Evolutionary conservation across 2,888 invertebrate genomes (phyloP).

Genomic region (Coenonympha glycerion): DNA sequence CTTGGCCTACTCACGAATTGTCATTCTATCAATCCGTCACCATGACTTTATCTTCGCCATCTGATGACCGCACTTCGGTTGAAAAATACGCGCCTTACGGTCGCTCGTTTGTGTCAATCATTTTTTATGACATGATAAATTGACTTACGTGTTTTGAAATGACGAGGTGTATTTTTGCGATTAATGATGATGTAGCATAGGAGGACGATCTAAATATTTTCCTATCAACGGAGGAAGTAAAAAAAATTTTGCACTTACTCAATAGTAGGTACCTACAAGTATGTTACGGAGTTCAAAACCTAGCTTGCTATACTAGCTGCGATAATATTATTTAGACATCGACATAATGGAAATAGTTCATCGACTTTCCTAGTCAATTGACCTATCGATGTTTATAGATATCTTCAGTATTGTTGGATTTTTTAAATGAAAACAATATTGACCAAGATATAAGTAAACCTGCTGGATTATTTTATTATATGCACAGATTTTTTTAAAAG

Average conservation of each 20-base stretch:
- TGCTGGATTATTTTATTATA: no score
- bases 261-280: no score
- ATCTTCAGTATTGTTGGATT: no score
- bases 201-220: background rate
- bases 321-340: no score
- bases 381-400: no score
- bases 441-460: no score
- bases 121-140: slow-evolving; percentile 28
- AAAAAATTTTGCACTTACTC: background rate
- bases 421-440: no score
- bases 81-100: slow-evolving; percentile 46
- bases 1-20: slow-evolving; percentile 73
- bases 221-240: background rate
- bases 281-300: no score
- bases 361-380: background rate
- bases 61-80: slow-evolving; percentile 47
- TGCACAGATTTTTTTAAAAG: no score
- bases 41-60: slow-evolving; percentile 63
- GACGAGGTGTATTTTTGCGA: slow-evolving; percentile 13
- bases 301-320: background rate
- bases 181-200: slow-evolving; percentile 2
- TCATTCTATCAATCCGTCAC: slow-evolving; percentile 73
- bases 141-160: slow-evolving; percentile 10
- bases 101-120: slow-evolving; percentile 46
- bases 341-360: background rate